Evolutionary conservation across 2,797 vertebrate genomes (phyloP).

Genomic region (Morelia viridis): DNA sequence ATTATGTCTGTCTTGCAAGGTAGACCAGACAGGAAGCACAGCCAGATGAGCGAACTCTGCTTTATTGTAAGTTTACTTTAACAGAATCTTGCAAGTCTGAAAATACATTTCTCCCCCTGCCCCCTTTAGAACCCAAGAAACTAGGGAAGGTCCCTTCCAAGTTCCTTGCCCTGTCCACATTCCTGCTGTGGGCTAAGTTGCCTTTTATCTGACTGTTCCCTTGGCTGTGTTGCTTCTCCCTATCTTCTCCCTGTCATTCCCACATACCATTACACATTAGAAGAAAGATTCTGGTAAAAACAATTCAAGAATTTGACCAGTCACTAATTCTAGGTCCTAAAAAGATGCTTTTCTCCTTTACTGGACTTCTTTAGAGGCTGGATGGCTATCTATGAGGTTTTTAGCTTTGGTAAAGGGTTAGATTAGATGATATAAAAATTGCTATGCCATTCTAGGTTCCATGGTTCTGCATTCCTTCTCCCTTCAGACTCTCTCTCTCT

Average conservation of each 20-base stretch:
- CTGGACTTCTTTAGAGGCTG: too few species aligned
- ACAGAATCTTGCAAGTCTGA: not conserved
- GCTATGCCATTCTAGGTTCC: not conserved
- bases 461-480: conserved; percentile 12
- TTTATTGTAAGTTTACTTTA: not conserved
- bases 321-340: not conserved
- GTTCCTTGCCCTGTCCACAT: not conserved
- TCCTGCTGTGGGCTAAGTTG: not conserved
- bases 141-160: not conserved
- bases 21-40: not conserved
- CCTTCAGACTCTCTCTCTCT: conserved; percentile 31
- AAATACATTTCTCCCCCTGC: not conserved
- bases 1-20: not conserved
- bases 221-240: not conserved
- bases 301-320: not conserved
- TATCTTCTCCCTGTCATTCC: not conserved
- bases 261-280: not conserved
- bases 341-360: not conserved
- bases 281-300: not conserved
- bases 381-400: too few species aligned
- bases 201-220: not conserved
- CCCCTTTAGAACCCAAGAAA: not conserved
- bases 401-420: too few species aligned
- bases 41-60: not conserved
- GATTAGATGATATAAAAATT: too few species aligned